Percentiles rank a stretch among this genome's conserved stretches.
These are phyloP conservation scores for Microtus oregoni DNA, from an alignment of 2,113 vertebrate species.

Conservation along the genomic window DNA sequence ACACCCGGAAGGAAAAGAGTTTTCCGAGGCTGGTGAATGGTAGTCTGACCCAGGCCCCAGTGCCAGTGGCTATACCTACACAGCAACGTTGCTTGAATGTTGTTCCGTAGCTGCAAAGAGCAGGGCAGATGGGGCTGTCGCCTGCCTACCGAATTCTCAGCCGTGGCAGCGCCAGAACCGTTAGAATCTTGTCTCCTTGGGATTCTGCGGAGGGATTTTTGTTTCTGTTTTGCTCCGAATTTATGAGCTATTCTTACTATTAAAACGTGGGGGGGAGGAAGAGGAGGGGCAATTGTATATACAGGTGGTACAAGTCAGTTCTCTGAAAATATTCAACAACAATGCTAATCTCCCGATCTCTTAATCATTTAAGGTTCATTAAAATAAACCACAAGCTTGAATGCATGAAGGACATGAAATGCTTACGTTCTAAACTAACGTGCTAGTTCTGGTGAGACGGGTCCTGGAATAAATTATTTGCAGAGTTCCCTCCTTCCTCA, in stretches of 20 bases:
- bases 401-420: background rate
- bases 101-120: background rate
- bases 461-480: slow-evolving; percentile 48
- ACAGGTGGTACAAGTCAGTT: background rate
- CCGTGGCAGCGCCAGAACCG: background rate
- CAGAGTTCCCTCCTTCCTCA: slow-evolving; percentile 21
- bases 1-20: background rate
- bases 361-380: background rate
- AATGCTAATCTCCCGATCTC: slow-evolving; percentile 8
- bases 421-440: background rate
- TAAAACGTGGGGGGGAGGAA: background rate
- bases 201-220: background rate
- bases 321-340: slow-evolving; percentile 41
- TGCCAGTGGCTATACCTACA: background rate
- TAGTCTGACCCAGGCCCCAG: background rate
- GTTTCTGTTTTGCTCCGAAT: background rate
- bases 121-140: background rate
- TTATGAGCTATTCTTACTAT: slow-evolving; percentile 30
- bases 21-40: background rate
- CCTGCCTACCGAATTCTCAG: background rate
- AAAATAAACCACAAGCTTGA: slow-evolving; percentile 49
- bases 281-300: background rate
- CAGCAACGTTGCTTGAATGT: background rate
- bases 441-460: slow-evolving; percentile 34
- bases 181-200: background rate